Evolutionary conservation across 2,113 vertebrate genomes (phyloP), one percentile per base, ranked within the genome.

Genomic region (Sinocyclocheilus grahami): DNA sequence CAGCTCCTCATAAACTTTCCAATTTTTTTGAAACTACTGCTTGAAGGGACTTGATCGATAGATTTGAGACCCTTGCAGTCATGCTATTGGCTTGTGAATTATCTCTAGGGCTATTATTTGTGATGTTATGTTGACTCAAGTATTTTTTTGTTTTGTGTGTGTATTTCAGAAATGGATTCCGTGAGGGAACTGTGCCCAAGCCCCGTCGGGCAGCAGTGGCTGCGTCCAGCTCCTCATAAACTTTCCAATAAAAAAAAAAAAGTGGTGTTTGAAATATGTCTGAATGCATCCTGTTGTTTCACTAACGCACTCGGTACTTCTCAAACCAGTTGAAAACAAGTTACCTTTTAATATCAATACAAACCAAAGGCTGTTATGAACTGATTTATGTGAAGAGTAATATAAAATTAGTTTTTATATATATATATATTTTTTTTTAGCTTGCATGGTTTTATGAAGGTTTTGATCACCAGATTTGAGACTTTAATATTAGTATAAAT

Each of bases 111-210:
- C 4, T 20, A 7, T 39, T 39, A 12, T 76, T 20, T 46, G 39
- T 14, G 51, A 53, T 55, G 46, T 48, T 48, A 42, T 0, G 42
- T 11, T 30, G 10, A 69, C 42, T 75, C 0, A n/a, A 22, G 14
- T 4, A 4, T 33, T 33, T 53, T 58, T 7, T 46, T 0, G 3
- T 53, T 58, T 7, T 46, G 0, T 46, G 9, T 37, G 46, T 37
- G 13, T 55, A 8, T 69, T 51, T 87, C 91, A 99, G 97, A 93
- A 99, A 99, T 95, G 98, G 98, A 94, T 99, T 99, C 97, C 95
- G 98, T 93, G 98, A 99, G 94, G 98, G 98, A 86, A 99, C 98
- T 78, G 96, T 96, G 53, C 98, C 98, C 5, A 99, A 99, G 92
- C 98, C 98, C 91, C 96, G 96, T 91, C 96, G 98, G 83, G 97